phyloP scores from a whole-genome alignment of 2,888 invertebrate genomes.

The Ichneumoninae sp. region DNA sequence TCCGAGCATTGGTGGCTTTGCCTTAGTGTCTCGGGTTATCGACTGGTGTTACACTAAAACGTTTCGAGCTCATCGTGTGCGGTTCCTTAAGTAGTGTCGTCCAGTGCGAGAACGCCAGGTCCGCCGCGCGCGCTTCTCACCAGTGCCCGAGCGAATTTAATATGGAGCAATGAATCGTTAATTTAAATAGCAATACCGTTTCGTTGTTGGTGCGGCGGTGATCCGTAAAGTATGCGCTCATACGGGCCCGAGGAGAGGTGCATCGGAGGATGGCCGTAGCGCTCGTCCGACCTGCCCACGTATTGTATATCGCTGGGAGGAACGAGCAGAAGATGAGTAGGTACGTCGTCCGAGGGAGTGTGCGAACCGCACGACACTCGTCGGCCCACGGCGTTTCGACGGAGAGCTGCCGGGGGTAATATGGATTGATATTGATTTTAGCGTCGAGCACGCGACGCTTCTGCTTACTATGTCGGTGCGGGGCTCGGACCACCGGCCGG shows the following conservation, averaged over 20 bases:
- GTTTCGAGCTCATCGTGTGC: no score
- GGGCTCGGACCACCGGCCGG: slow-evolving; percentile 65
- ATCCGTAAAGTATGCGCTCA: slow-evolving; percentile 1
- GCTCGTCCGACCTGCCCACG: slow-evolving; percentile 44
- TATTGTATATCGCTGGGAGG: not conserved
- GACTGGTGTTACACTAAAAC: no score
- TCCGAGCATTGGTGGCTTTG: no score
- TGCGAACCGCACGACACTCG: slow-evolving; percentile 48
- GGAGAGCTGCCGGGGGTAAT: slow-evolving; percentile 64
- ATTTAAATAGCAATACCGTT: slow-evolving; percentile 2
- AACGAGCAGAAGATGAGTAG: slow-evolving; percentile 13
- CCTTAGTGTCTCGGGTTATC: no score
- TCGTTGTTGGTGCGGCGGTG: not conserved
- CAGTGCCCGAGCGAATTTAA: not conserved
- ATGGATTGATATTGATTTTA: slow-evolving; percentile 79
- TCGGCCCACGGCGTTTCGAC: slow-evolving; percentile 51
- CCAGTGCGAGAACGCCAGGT: not conserved
- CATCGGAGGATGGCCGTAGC: slow-evolving; percentile 4
- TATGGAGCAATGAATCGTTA: slow-evolving; percentile 16
- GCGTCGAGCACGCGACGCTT: slow-evolving; percentile 62
- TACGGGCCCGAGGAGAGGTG: not conserved
- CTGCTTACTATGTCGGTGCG: slow-evolving; percentile 56
- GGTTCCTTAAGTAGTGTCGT: no score
- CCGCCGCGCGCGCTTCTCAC: not conserved
- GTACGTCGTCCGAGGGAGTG: slow-evolving; percentile 46